These are phyloP conservation scores for Hepsetus odoe DNA, from an alignment of 2,113 vertebrate genomes.

Conservation along the genomic window DNA sequence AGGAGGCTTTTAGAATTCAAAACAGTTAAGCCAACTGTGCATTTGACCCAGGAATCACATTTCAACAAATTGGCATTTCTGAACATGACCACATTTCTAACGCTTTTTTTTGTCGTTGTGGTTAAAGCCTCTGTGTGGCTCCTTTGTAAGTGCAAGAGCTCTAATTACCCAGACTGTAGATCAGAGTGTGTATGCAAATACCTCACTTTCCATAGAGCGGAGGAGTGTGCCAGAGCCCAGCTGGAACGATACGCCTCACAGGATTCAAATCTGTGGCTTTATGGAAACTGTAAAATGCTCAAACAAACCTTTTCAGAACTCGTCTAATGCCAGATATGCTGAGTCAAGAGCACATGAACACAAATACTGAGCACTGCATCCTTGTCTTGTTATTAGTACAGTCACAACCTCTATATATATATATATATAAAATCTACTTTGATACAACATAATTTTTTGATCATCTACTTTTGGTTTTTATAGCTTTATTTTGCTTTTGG, in stretches of 20 bases:
- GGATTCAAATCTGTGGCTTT: constrained; percentile 45
- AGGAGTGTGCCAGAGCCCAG: background rate
- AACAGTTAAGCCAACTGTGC: background rate
- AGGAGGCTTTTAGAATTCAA: background rate
- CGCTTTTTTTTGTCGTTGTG: constrained; percentile 25
- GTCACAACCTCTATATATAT: too few relatives aligned
- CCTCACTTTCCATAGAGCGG: constrained; percentile 47
- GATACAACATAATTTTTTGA: too few relatives aligned
- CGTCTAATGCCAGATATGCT: background rate
- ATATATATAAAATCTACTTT: too few relatives aligned
- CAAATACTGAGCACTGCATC: too few relatives aligned
- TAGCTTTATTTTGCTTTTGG: too few relatives aligned
- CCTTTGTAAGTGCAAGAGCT: constrained; percentile 31
- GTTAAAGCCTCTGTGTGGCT: constrained; percentile 33
- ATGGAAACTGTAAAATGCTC: constrained; percentile 2
- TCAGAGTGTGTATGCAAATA: constrained; percentile 47
- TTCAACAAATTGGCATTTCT: constrained; percentile 23
- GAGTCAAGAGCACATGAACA: background rate
- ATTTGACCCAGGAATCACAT: background rate
- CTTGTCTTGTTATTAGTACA: too few relatives aligned
- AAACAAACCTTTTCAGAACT: constrained; percentile 7
- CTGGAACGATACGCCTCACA: background rate
- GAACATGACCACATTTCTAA: background rate
- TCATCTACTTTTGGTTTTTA: too few relatives aligned
- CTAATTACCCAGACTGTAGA: constrained; percentile 18